phyloP scores from a whole-genome alignment of 2,888 invertebrate species.

The Nesidiocoris tenuis region DNA sequence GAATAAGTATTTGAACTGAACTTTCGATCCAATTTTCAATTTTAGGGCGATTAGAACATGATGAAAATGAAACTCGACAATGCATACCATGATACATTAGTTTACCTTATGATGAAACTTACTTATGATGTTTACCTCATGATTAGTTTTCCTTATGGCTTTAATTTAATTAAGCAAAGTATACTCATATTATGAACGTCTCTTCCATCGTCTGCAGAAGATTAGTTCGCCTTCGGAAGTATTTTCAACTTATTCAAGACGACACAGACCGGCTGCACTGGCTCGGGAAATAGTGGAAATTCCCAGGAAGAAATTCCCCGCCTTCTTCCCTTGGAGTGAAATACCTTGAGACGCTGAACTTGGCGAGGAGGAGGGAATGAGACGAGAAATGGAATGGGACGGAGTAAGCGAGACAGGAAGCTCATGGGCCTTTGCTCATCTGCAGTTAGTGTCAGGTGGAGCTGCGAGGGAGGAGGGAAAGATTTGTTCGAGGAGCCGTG shows the following conservation, averaged over 20 bases:
- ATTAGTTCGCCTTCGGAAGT: not conserved
- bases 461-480: not conserved
- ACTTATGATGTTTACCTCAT: too few species aligned
- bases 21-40: too few species aligned
- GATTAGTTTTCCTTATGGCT: too few species aligned
- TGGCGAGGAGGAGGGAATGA: not conserved
- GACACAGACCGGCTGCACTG: not conserved
- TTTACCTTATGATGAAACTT: too few species aligned
- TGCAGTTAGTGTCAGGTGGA: slow-evolving; percentile 24
- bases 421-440: slow-evolving; percentile 4
- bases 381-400: not conserved
- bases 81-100: too few species aligned
- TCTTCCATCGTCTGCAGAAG: not conserved
- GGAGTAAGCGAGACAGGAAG: not conserved
- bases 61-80: too few species aligned
- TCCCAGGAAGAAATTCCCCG: not conserved
- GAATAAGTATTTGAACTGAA: too few species aligned
- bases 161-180: too few species aligned
- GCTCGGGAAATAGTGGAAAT: not conserved
- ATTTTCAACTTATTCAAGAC: not conserved
- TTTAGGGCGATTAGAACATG: too few species aligned
- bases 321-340: not conserved
- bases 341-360: not conserved
- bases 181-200: too few species aligned
- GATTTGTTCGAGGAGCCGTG: not conserved